These are phyloP conservation scores for Cyphotilapia sp. DNA, from an alignment of 2,113 vertebrate species.

Conservation along the genomic window DNA sequence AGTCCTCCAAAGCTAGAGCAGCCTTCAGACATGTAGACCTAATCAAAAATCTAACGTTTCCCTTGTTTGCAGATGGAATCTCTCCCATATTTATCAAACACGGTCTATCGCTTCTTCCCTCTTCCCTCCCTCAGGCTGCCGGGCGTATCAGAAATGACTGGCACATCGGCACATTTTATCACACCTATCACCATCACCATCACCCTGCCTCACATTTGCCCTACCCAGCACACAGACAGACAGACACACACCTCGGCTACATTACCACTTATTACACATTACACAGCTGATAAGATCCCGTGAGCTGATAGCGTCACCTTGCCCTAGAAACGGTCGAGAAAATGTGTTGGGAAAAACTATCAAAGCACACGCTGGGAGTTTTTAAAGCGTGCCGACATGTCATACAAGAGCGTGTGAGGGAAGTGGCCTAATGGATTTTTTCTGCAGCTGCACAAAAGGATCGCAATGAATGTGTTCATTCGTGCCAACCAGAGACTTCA, in stretches of 20 bases:
- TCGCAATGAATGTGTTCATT: neutral
- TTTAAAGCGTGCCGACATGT: conserved; percentile 34
- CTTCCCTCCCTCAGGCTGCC: neutral
- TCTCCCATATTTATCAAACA: conserved; percentile 45
- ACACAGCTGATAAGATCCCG: conserved; percentile 63
- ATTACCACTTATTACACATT: conserved; percentile 68
- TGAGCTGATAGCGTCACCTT: conserved; percentile 56
- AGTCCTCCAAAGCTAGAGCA: conserved; percentile 30
- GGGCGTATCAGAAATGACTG: conserved; percentile 52
- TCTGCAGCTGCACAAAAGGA: neutral
- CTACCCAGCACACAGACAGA: conserved; percentile 4
- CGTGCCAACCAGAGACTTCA: neutral
- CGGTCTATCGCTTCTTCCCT: neutral
- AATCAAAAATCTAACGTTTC: conserved; percentile 46
- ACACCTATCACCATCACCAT: conserved; percentile 40
- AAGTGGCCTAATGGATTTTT: neutral
- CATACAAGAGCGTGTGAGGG: neutral
- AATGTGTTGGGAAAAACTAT: conserved; percentile 26
- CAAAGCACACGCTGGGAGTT: conserved; percentile 28
- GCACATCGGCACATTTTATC: conserved; percentile 56
- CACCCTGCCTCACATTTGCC: conserved; percentile 3
- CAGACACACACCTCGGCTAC: conserved; percentile 41
- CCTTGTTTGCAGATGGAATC: conserved; percentile 59
- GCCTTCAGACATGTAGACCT: conserved; percentile 23
- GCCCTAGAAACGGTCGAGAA: conserved; percentile 49